Percentiles rank a stretch among this genome's conserved stretches.
Evolutionary conservation across 2,797 vertebrate species (phyloP).

Genomic region (Periparus ater): DNA sequence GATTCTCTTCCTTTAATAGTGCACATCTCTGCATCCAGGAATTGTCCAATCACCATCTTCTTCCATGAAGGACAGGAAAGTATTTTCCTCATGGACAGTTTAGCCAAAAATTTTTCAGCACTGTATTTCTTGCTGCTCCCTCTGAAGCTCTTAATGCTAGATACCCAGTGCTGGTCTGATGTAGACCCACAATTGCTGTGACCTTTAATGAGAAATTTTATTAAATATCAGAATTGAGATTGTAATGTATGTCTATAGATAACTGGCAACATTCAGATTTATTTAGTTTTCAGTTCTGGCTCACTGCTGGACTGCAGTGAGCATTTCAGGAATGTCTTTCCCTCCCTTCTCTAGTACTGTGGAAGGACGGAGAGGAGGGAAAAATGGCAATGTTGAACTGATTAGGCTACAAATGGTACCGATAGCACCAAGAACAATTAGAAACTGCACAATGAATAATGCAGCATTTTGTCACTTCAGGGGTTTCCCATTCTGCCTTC

Average conservation of each 20-base stretch:
- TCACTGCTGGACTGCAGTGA: neutral
- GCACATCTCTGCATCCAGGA: neutral
- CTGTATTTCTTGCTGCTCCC: neutral
- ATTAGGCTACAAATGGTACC: neutral
- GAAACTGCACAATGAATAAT: conserved; percentile 55
- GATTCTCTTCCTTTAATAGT: neutral
- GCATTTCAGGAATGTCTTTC: neutral
- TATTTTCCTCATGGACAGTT: neutral
- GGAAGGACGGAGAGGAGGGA: neutral
- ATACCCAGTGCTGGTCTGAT: neutral
- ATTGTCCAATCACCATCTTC: neutral
- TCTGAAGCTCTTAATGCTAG: neutral
- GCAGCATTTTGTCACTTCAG: conserved; percentile 36
- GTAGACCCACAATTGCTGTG: neutral
- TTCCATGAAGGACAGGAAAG: neutral
- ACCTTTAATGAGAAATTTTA: neutral
- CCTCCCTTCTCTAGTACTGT: neutral
- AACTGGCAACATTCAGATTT: neutral
- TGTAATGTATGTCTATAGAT: neutral
- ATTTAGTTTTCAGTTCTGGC: neutral
- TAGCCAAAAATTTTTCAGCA: neutral
- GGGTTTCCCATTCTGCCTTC: conserved; percentile 22
- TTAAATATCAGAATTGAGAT: neutral
- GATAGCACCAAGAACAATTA: conserved; percentile 42
- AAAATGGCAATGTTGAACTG: neutral